Conservation (phyloP, 2,888 invertebrate genomes). For the Ophraella communa region DNA sequence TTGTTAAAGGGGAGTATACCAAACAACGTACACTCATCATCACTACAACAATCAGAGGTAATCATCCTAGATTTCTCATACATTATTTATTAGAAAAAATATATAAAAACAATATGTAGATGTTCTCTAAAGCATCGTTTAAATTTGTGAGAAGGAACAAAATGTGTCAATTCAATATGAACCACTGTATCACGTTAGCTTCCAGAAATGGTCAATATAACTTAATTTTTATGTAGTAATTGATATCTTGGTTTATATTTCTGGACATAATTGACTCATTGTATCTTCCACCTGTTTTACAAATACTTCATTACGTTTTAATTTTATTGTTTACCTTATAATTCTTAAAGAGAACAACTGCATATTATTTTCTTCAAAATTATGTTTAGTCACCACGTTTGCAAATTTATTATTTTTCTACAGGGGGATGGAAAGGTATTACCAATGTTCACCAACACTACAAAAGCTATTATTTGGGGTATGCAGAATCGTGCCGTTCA, state of each 20-base stretch:
- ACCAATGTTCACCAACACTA: slow-evolving; percentile 80
- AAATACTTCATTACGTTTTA: not conserved
- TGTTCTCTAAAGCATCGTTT: not conserved
- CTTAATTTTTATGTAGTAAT: too few relatives aligned
- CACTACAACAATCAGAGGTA: slow-evolving; percentile 43
- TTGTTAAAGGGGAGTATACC: slow-evolving; percentile 44
- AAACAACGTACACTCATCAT: slow-evolving; percentile 52
- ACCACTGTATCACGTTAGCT: too few relatives aligned
- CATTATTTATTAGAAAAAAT: not conserved
- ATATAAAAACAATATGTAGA: not conserved
- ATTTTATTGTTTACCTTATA: not conserved
- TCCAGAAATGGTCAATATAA: too few relatives aligned
- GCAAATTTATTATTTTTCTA: slow-evolving; percentile 34
- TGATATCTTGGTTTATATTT: too few relatives aligned
- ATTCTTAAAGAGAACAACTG: not conserved
- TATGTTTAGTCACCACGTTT: not conserved
- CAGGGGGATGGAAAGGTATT: slow-evolving; percentile 42
- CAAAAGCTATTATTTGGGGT: slow-evolving; percentile 97
- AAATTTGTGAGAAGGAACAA: too few relatives aligned
- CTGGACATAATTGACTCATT: not conserved
- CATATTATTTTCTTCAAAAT: slow-evolving; percentile 5
- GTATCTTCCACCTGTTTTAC: not conserved
- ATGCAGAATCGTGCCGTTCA: slow-evolving; percentile 98
- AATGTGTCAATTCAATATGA: too few relatives aligned
- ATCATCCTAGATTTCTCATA: slow-evolving; percentile 18